phyloP scores from a whole-genome alignment of 2,113 vertebrate species.

The Ranitomeya imitator region DNA sequence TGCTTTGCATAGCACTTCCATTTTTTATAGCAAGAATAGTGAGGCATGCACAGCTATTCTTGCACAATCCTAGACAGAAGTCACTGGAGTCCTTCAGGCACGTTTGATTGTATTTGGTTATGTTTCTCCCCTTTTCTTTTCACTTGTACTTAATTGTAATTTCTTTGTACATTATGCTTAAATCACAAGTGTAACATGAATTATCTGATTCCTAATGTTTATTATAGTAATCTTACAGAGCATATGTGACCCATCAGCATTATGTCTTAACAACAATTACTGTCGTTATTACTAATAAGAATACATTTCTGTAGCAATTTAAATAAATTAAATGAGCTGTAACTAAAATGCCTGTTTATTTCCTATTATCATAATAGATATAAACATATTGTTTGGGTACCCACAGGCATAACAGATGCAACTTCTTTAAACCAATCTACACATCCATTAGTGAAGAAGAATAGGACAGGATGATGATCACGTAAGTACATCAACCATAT shows the following conservation, averaged over 20 bases:
- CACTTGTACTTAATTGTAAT: not conserved
- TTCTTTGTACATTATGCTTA: not conserved
- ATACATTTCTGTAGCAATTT: constrained; percentile 50
- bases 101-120: not conserved
- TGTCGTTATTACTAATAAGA: constrained; percentile 27
- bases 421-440: constrained; percentile 60
- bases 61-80: not conserved
- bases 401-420: constrained; percentile 60
- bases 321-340: constrained; percentile 59
- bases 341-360: constrained; percentile 48
- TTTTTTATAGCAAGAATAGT: not conserved
- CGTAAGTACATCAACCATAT: constrained; percentile 60
- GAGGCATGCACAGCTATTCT: not conserved
- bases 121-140: not conserved
- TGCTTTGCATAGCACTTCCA: not conserved
- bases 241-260: constrained; percentile 34
- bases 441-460: constrained; percentile 61
- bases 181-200: constrained; percentile 18
- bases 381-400: constrained; percentile 62
- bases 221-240: constrained; percentile 14
- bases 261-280: constrained; percentile 15
- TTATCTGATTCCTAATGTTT: not conserved
- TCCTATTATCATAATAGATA: constrained; percentile 59
- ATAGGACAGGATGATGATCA: constrained; percentile 60
- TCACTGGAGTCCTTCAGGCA: not conserved